Evolutionary conservation across 1,140 invertebrate genomes (phyloP).

Genomic region (Teleogryllus occipitalis): DNA sequence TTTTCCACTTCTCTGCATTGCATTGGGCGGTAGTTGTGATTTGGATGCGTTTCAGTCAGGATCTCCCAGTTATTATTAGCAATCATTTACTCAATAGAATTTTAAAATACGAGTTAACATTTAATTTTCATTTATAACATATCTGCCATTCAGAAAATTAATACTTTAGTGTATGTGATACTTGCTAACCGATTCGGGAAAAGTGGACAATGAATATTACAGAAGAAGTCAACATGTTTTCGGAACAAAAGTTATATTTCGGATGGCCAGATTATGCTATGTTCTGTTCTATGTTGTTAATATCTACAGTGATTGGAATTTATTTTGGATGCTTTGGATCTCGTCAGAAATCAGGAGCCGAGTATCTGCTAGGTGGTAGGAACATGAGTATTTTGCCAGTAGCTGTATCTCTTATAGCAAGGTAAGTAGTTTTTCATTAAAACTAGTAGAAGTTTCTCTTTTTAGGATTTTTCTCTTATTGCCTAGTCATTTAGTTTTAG

Average conservation of each 20-base stretch:
- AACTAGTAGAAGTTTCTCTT: background rate
- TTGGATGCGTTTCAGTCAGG: too few relatives aligned
- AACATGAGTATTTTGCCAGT: slow-evolving; percentile 49
- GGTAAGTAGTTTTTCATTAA: slow-evolving; percentile 26
- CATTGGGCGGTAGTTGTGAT: too few relatives aligned
- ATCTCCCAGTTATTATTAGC: too few relatives aligned
- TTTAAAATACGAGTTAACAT: too few relatives aligned
- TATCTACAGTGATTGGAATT: slow-evolving; percentile 50
- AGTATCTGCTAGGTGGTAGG: slow-evolving; percentile 53
- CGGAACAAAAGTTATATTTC: background rate
- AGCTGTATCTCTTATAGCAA: slow-evolving; percentile 47
- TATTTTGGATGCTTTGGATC: slow-evolving; percentile 51
- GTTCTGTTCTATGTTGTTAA: slow-evolving; percentile 43
- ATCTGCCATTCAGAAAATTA: too few relatives aligned
- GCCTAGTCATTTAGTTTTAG: too few relatives aligned
- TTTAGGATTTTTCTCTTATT: too few relatives aligned
- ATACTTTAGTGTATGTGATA: too few relatives aligned
- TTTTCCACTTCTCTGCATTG: too few relatives aligned
- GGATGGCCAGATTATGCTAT: slow-evolving; percentile 40
- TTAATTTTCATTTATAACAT: too few relatives aligned
- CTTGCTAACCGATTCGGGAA: too few relatives aligned
- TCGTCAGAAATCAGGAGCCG: slow-evolving; percentile 43
- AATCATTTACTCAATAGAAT: too few relatives aligned
- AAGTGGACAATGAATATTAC: background rate
- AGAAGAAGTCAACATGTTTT: background rate